These are phyloP conservation scores for Cantharis flavilabris DNA, from an alignment of 2,888 invertebrate species.

Conservation along the genomic window DNA sequence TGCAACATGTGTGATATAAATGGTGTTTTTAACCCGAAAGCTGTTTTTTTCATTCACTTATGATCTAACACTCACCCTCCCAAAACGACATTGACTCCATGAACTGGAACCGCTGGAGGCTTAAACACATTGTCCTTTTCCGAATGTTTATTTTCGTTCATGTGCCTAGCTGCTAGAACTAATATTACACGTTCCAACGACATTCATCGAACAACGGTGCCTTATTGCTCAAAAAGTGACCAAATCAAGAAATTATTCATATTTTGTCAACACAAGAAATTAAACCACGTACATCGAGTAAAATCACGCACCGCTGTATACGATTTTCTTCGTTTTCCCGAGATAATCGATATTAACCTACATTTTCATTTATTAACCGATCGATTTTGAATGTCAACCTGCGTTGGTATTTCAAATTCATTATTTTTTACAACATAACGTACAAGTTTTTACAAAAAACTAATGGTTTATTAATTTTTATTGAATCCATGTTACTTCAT, in stretches of 20 bases:
- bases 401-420: not conserved
- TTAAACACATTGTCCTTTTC: not conserved
- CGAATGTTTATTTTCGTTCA: slow-evolving; percentile 10
- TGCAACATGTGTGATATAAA: not conserved
- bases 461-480: not conserved
- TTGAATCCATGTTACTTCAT: not conserved
- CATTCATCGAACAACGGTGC: slow-evolving; percentile 9
- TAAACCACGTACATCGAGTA: not conserved
- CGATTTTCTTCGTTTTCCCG: slow-evolving; percentile 19
- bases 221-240: not conserved
- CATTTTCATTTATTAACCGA: slow-evolving; percentile 17
- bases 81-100: slow-evolving; percentile 74
- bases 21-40: not conserved
- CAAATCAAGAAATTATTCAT: not conserved
- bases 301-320: slow-evolving; percentile 13
- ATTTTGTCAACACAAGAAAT: not conserved
- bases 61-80: slow-evolving; percentile 69
- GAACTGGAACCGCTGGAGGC: slow-evolving; percentile 49
- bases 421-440: not conserved
- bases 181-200: slow-evolving; percentile 17
- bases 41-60: not conserved
- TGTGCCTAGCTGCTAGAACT: slow-evolving; percentile 16
- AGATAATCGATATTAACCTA: slow-evolving; percentile 30
- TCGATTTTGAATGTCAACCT: slow-evolving; percentile 14
- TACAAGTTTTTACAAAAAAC: not conserved